These are phyloP conservation scores for Branchinecta lindahli DNA, from an alignment of 1,140 invertebrate genomes.

Conservation along the genomic window DNA sequence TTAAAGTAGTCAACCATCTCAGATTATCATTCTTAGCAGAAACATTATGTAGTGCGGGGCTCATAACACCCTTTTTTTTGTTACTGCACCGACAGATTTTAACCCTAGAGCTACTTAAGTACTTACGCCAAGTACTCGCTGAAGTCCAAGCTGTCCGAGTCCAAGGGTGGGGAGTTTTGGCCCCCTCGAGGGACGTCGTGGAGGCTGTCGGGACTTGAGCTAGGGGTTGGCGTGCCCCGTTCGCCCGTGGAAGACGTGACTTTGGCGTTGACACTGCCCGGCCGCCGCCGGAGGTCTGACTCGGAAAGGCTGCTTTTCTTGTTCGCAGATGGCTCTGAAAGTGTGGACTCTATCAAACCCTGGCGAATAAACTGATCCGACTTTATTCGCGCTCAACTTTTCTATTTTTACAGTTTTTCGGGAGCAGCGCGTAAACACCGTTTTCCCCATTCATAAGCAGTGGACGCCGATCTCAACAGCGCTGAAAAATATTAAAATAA, in stretches of 20 bases:
- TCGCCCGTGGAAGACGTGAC: conserved; percentile 22
- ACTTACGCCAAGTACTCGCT: conserved; percentile 6
- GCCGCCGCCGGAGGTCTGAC: background rate
- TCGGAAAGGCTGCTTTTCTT: conserved; percentile 13
- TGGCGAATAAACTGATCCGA: background rate
- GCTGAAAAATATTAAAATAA: too few relatives aligned
- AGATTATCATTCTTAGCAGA: too few relatives aligned
- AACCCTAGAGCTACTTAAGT: too few relatives aligned
- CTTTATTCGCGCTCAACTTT: background rate
- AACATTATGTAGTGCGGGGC: too few relatives aligned
- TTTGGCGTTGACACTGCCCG: background rate
- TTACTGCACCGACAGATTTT: too few relatives aligned
- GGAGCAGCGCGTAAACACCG: background rate
- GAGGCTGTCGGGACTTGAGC: conserved; percentile 27
- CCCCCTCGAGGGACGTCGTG: conserved; percentile 15
- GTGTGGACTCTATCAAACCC: background rate
- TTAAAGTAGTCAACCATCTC: too few relatives aligned
- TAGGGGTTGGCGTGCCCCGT: conserved; percentile 24
- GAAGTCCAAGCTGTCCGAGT: conserved; percentile 12
- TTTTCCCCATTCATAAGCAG: too few relatives aligned
- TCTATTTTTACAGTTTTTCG: background rate
- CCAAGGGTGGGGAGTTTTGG: conserved; percentile 3
- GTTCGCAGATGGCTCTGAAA: conserved; percentile 20
- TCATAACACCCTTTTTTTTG: too few relatives aligned
- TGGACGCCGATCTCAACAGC: too few relatives aligned